These are phyloP conservation scores for Philaethria dido DNA, from an alignment of 2,888 invertebrate species.

Conservation along the genomic window DNA sequence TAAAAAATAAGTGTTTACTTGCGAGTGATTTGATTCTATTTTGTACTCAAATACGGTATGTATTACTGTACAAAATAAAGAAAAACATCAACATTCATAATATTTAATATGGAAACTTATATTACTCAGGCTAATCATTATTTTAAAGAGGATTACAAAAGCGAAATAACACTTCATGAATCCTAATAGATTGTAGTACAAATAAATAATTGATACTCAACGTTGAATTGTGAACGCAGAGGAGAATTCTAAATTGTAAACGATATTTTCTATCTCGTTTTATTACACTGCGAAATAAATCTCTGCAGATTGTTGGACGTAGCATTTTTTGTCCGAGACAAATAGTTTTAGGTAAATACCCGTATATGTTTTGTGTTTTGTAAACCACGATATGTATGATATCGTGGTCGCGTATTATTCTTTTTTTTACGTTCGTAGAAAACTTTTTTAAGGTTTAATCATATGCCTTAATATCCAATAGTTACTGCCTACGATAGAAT, in stretches of 20 bases:
- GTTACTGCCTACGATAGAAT: too few relatives aligned
- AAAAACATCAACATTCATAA: too few relatives aligned
- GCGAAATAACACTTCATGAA: background rate
- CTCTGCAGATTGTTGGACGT: background rate
- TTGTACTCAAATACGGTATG: too few relatives aligned
- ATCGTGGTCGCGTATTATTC: background rate
- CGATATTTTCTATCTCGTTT: constrained; percentile 25
- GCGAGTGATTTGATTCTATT: too few relatives aligned
- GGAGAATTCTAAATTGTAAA: constrained; percentile 21
- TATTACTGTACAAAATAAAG: too few relatives aligned
- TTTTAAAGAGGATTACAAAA: background rate
- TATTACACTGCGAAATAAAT: constrained; percentile 30
- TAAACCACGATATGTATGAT: too few relatives aligned
- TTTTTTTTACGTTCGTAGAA: background rate
- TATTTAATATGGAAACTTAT: too few relatives aligned
- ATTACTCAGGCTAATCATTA: constrained; percentile 2
- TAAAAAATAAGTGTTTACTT: too few relatives aligned
- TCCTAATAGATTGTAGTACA: background rate
- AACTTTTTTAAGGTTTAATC: background rate
- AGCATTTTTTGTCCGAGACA: background rate
- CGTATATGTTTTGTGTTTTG: background rate
- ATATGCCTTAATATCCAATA: too few relatives aligned
- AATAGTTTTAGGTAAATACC: background rate
- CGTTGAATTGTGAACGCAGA: background rate
- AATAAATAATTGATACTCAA: constrained; percentile 9